Percentiles rank a stretch among this genome's conserved stretches.
These are phyloP conservation scores for Pitta sordida DNA, from an alignment of 2,113 vertebrate genomes.

Conservation along the genomic window DNA sequence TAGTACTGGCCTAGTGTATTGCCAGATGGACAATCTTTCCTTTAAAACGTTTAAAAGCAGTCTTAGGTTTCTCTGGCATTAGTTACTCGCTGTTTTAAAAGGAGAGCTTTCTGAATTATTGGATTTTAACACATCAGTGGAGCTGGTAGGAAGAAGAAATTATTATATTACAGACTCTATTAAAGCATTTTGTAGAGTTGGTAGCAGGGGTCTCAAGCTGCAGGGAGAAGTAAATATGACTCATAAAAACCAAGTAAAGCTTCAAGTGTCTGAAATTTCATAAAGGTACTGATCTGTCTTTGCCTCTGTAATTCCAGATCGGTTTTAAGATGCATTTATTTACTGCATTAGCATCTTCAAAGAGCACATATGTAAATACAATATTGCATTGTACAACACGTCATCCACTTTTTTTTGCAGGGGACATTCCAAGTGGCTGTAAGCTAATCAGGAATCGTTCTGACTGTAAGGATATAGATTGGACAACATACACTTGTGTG, in stretches of 20 bases:
- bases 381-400: background rate
- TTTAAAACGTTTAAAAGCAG: background rate
- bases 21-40: background rate
- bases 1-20: background rate
- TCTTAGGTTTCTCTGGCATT: background rate
- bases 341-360: background rate
- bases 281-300: background rate
- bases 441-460: conserved; percentile 95
- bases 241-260: background rate
- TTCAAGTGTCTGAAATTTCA: background rate
- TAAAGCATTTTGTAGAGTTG: background rate
- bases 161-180: background rate
- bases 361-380: background rate
- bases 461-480: conserved; percentile 95
- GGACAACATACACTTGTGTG: conserved; percentile 95
- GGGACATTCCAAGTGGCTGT: conserved; percentile 93
- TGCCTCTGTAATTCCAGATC: background rate
- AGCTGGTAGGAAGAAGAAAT: background rate
- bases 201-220: background rate
- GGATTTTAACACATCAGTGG: background rate
- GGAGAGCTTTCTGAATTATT: background rate
- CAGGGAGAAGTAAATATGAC: background rate
- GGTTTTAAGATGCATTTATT: background rate
- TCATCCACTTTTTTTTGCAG: conserved; percentile 68
- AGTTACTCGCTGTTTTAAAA: background rate